A percentile compares a stretch with the other conserved stretches of the same genome.
Evolutionary conservation across 1,140 invertebrate species (phyloP).

Genomic region (Drosophila tropicalis): DNA sequence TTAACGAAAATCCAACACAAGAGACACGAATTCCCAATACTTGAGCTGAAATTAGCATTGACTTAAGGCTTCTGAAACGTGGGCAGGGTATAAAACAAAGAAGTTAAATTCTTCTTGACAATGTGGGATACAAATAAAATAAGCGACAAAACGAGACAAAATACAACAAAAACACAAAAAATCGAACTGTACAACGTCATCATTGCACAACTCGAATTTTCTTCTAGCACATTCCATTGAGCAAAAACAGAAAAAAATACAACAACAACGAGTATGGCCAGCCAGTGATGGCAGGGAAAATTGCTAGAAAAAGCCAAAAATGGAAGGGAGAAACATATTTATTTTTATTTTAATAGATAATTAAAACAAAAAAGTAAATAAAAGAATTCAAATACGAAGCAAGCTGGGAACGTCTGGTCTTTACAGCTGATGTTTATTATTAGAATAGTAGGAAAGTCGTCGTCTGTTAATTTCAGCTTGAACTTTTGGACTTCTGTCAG

Average conservation of each 20-base stretch:
- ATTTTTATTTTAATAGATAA: not conserved
- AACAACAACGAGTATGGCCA: conserved; percentile 13
- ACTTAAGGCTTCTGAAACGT: not conserved
- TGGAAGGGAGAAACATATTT: not conserved
- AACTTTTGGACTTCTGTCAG: not conserved
- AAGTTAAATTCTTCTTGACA: not conserved
- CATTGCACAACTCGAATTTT: conserved; percentile 69
- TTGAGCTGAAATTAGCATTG: conserved; percentile 5
- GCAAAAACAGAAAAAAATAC: conserved; percentile 10
- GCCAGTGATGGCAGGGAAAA: not conserved
- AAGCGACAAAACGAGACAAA: not conserved
- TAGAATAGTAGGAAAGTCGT: not conserved
- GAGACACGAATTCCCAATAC: not conserved
- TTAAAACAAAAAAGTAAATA: not conserved
- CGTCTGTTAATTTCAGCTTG: not conserved
- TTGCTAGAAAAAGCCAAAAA: not conserved
- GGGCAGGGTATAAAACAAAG: not conserved
- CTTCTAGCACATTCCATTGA: conserved; percentile 73
- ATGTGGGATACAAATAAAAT: not conserved
- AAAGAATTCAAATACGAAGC: not conserved
- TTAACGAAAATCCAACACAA: not conserved
- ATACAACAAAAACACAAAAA: conserved; percentile 31
- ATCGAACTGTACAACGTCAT: conserved; percentile 44
- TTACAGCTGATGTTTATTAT: not conserved
- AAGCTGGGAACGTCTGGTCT: not conserved